Conservation (phyloP, 2,888 invertebrate species). For the Drosophila kanekoi region DNA sequence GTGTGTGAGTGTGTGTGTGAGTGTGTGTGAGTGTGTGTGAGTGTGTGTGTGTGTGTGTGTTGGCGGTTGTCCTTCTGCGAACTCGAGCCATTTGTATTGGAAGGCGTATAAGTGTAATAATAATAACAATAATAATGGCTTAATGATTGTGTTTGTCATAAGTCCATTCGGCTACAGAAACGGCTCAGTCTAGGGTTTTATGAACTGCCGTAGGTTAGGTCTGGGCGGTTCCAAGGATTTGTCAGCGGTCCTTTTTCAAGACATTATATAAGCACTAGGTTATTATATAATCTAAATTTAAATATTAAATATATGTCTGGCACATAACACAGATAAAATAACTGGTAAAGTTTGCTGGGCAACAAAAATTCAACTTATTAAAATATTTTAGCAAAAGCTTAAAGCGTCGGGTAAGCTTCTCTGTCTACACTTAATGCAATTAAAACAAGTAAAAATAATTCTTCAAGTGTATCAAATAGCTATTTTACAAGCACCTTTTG, state of each 20-base stretch:
- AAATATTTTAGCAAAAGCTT: not conserved
- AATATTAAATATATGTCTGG: not conserved
- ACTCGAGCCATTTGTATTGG: slow-evolving; percentile 21
- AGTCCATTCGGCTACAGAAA: slow-evolving; percentile 22
- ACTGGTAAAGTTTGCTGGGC: not conserved
- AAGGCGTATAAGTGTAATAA: slow-evolving; percentile 65
- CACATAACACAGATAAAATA: slow-evolving; percentile 11
- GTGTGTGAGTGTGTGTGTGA: slow-evolving; percentile 5
- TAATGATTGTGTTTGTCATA: slow-evolving; percentile 76
- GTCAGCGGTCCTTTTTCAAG: slow-evolving; percentile 58
- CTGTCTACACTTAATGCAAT: not conserved
- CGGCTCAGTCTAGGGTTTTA: slow-evolving; percentile 51
- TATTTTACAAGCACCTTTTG: too few species aligned
- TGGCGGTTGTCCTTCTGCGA: slow-evolving; percentile 2
- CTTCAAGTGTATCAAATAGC: too few species aligned
- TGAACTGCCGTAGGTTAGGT: slow-evolving; percentile 58
- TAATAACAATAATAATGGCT: slow-evolving; percentile 79
- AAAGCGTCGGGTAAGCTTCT: not conserved
- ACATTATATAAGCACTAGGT: slow-evolving; percentile 4
- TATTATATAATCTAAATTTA: slow-evolving; percentile 5
- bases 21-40: not conserved
- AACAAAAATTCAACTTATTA: not conserved
- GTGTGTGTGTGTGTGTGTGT: slow-evolving; percentile 2
- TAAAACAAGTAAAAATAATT: too few species aligned
- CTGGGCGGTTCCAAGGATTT: slow-evolving; percentile 51